Conservation (phyloP, 2,888 invertebrate genomes). For the Azorinus chamasolen region DNA sequence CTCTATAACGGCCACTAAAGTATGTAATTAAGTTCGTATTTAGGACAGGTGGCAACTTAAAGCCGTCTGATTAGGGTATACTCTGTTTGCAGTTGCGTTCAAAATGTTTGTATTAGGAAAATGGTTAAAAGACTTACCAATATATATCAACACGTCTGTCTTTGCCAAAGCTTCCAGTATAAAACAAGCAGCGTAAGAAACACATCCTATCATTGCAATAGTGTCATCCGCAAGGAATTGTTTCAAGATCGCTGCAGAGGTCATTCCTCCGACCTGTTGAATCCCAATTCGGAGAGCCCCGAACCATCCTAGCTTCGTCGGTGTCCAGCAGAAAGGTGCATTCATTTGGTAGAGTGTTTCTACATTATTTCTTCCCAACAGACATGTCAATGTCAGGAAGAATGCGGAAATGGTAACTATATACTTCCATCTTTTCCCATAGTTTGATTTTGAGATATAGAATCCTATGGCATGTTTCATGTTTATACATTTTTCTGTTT, state of each 20-base stretch:
- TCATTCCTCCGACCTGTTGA: conserved; percentile 42
- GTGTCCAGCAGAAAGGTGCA: conserved; percentile 65
- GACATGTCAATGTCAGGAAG: conserved; percentile 42
- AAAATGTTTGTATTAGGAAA: no score
- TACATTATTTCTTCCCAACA: conserved; percentile 33
- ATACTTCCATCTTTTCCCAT: conserved; percentile 56
- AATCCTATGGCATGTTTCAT: conserved; percentile 44
- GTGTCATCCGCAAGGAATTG: conserved; percentile 37
- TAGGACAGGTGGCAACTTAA: no score
- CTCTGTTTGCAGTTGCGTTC: no score
- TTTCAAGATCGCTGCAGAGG: conserved; percentile 34
- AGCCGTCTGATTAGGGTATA: no score
- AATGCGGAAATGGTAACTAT: conserved; percentile 34
- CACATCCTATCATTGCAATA: conserved; percentile 48
- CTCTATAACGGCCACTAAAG: no score
- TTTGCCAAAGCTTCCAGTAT: conserved; percentile 38
- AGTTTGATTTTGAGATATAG: conserved; percentile 27
- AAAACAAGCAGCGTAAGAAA: conserved; percentile 40
- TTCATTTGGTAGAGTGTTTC: conserved; percentile 62
- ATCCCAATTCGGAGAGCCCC: conserved; percentile 30
- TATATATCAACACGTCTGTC: conserved; percentile 43
- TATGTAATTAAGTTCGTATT: no score
- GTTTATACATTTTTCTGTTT: background rate
- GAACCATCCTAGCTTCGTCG: conserved; percentile 57
- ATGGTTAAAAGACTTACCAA: conserved; percentile 42